phyloP scores from a whole-genome alignment of 2,113 vertebrate species.

The Mugil cephalus region DNA sequence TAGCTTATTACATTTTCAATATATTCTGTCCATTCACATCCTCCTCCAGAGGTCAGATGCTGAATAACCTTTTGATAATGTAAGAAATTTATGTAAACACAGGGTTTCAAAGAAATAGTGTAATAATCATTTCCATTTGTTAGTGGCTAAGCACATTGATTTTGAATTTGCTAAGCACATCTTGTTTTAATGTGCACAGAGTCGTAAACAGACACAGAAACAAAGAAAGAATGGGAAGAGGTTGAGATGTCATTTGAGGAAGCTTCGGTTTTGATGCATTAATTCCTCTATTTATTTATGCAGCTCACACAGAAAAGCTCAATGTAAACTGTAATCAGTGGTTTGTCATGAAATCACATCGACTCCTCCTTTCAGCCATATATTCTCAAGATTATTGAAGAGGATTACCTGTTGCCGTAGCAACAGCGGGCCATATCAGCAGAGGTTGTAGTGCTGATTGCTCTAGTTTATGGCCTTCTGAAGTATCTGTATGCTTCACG shows the following conservation, averaged over 20 bases:
- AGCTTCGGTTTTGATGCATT: background rate
- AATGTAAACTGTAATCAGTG: background rate
- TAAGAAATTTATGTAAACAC: too few relatives aligned
- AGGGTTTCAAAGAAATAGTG: too few relatives aligned
- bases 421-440: slow-evolving; percentile 56
- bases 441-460: slow-evolving; percentile 41
- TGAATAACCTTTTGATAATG: too few relatives aligned
- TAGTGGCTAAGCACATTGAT: too few relatives aligned
- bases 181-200: background rate
- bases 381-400: slow-evolving; percentile 24
- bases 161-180: background rate
- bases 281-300: background rate
- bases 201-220: background rate
- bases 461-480: slow-evolving; percentile 47
- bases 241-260: background rate
- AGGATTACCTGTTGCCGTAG: slow-evolving; percentile 64
- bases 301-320: background rate
- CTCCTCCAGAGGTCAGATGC: too few relatives aligned
- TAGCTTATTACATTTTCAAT: too few relatives aligned
- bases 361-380: slow-evolving; percentile 29
- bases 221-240: background rate
- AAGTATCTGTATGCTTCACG: slow-evolving; percentile 36
- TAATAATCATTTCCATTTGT: too few relatives aligned
- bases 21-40: too few relatives aligned
- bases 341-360: slow-evolving; percentile 10